Evolutionary conservation across 2,113 vertebrate genomes (phyloP).

Genomic region (Nycticryphes semicollaris): DNA sequence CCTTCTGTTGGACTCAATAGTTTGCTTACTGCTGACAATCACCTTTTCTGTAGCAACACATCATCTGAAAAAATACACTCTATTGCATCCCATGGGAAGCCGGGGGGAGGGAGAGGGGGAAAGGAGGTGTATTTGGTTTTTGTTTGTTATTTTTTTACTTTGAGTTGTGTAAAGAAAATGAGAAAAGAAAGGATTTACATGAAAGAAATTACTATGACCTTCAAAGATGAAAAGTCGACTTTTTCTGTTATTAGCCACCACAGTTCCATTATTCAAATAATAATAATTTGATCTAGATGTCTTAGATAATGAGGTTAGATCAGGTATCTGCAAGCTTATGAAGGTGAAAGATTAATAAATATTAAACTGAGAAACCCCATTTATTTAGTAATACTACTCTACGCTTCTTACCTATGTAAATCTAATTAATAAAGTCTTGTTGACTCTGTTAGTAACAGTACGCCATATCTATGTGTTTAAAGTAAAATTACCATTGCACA

Average conservation of each 20-base stretch:
- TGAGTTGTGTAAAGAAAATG: not conserved
- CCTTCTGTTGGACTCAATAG: not conserved
- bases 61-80: not conserved
- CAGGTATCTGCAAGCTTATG: not conserved
- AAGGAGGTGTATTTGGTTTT: not conserved
- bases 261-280: not conserved
- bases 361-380: not conserved
- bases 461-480: not conserved
- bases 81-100: not conserved
- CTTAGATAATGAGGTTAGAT: not conserved
- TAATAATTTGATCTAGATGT: not conserved
- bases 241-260: not conserved
- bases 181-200: not conserved
- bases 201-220: not conserved
- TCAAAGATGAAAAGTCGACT: not conserved
- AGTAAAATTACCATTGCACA: not conserved
- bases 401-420: not conserved
- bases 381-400: not conserved
- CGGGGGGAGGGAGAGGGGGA: too few relatives aligned
- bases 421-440: not conserved
- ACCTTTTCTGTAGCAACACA: not conserved
- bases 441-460: not conserved
- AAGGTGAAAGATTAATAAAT: not conserved
- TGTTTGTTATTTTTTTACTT: not conserved
- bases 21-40: conserved; percentile 23